These are phyloP conservation scores for Drosophila nr. medialis DNA, from an alignment of 2,888 invertebrate species.

Conservation along the genomic window DNA sequence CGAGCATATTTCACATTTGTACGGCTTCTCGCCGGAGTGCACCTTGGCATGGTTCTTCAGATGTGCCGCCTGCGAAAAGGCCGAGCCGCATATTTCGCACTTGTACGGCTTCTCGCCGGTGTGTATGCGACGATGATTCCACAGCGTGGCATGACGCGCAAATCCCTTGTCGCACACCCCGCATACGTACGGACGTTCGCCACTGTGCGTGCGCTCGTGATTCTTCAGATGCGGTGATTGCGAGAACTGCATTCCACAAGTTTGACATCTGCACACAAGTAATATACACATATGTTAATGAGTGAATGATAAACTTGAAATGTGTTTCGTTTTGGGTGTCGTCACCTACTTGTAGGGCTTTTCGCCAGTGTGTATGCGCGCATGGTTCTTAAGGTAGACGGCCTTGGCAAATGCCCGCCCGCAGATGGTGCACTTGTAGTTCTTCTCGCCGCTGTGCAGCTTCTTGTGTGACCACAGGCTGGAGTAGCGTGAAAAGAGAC, in stretches of 20 bases:
- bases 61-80: constrained; percentile 95
- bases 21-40: constrained; percentile 92
- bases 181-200: constrained; percentile 94
- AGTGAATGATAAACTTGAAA: not conserved
- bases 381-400: constrained; percentile 95
- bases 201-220: constrained; percentile 94
- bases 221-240: constrained; percentile 95
- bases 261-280: constrained; percentile 88
- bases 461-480: constrained; percentile 96
- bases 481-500: constrained; percentile 92
- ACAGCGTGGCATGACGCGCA: constrained; percentile 93
- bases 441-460: constrained; percentile 92
- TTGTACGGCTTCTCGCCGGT: constrained; percentile 88
- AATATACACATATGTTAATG: constrained; percentile 22
- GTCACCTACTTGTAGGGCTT: constrained; percentile 91
- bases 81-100: constrained; percentile 94
- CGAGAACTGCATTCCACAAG: constrained; percentile 96
- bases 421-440: constrained; percentile 95
- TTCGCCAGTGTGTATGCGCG: constrained; percentile 93
- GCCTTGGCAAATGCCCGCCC: constrained; percentile 95
- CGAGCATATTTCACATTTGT: constrained; percentile 93
- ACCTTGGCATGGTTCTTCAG: constrained; percentile 95
- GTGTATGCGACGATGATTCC: constrained; percentile 95
- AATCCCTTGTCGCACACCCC: constrained; percentile 95
- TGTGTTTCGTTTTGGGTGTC: not conserved